Conservation (phyloP, 2,797 vertebrate genomes). For the Neoniphon sammara region DNA sequence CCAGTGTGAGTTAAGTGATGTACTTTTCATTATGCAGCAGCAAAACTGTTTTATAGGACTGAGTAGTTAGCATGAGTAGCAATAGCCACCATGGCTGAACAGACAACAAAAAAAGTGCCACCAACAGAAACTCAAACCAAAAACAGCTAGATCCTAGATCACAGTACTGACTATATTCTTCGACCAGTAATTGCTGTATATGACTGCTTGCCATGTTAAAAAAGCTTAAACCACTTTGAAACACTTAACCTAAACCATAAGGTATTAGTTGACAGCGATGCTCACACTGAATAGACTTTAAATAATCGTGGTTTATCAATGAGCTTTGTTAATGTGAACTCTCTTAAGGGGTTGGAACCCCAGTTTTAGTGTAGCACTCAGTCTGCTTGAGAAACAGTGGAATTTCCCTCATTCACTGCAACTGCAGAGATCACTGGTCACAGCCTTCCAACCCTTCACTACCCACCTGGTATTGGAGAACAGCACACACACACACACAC, state of each 20-base stretch:
- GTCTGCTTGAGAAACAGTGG: constrained; percentile 3
- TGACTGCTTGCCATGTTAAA: no score
- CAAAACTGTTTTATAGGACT: no score
- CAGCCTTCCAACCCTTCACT: constrained; percentile 9
- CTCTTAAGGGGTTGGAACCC: not conserved
- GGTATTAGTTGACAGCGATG: not conserved
- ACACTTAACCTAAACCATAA: not conserved
- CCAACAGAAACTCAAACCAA: no score
- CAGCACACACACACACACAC: not conserved
- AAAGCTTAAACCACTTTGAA: not conserved
- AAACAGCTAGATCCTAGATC: no score
- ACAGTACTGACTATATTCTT: no score
- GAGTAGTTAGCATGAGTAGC: no score
- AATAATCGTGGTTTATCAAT: not conserved
- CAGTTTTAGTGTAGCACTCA: not conserved
- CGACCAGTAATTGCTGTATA: no score
- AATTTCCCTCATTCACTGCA: constrained; percentile 27
- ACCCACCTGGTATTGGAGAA: constrained; percentile 9
- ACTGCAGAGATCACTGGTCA: not conserved
- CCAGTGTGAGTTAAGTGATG: no score
- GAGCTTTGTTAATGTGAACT: not conserved
- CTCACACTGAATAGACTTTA: not conserved
- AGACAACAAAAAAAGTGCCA: no score
- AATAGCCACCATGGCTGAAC: no score
- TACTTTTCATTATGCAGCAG: no score